phyloP scores from a whole-genome alignment of 2,113 vertebrate genomes.

The Macheiramphus alcinus region DNA sequence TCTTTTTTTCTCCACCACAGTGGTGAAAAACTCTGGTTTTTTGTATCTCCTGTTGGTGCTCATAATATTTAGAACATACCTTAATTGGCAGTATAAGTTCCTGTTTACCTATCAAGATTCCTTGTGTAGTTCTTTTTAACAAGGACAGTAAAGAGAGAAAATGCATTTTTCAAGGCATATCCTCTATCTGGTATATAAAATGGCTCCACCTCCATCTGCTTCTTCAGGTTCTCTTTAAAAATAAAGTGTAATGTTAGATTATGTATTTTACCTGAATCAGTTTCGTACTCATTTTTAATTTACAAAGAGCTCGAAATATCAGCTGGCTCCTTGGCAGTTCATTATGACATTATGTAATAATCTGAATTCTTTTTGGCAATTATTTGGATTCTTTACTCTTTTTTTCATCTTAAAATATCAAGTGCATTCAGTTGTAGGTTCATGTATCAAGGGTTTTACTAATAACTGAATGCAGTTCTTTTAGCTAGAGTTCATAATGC shows the following conservation, averaged over 20 bases:
- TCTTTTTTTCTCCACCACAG: not conserved
- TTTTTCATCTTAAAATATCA: not conserved
- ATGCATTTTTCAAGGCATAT: not conserved
- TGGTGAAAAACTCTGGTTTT: not conserved
- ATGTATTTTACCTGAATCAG: not conserved
- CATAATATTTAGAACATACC: not conserved
- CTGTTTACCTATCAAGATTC: not conserved
- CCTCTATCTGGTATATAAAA: not conserved
- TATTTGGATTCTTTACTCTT: not conserved
- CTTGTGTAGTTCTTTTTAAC: not conserved
- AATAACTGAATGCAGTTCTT: not conserved
- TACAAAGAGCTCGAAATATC: not conserved
- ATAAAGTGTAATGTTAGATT: not conserved
- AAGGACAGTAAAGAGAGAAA: not conserved
- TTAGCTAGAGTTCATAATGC: not conserved
- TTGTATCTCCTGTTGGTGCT: not conserved
- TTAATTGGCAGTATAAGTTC: not conserved
- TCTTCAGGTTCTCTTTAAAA: not conserved
- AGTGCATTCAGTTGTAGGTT: not conserved
- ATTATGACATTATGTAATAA: not conserved
- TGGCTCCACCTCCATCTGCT: not conserved
- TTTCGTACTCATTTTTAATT: not conserved
- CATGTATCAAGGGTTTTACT: not conserved
- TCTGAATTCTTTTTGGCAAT: not conserved
- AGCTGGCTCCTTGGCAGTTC: not conserved